These are phyloP conservation scores for Scomberomorus guttatus DNA, from an alignment of 2,797 vertebrate genomes.

Conservation along the genomic window DNA sequence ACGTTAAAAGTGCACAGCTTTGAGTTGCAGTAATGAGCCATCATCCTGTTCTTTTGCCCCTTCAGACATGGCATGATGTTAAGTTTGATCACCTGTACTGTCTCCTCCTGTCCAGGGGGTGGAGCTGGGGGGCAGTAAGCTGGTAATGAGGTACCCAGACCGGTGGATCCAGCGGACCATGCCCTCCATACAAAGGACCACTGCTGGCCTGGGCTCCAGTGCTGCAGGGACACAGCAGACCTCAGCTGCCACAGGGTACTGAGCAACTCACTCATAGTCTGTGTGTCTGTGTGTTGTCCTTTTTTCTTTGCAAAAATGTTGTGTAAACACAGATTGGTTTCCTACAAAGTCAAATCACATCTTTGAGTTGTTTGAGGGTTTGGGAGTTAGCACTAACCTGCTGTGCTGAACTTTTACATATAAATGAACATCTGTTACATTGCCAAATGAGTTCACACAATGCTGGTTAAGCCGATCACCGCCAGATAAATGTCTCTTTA, in stretches of 20 bases:
- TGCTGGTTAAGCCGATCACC: too few relatives aligned
- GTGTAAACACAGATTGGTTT: too few relatives aligned
- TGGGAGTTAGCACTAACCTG: too few relatives aligned
- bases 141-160: conserved; percentile 85
- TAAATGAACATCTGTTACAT: too few relatives aligned
- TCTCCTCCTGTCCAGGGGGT: conserved; percentile 47
- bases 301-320: background rate
- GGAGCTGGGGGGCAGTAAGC: conserved; percentile 73
- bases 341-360: too few relatives aligned
- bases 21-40: background rate
- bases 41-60: background rate
- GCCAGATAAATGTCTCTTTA: too few relatives aligned
- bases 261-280: background rate
- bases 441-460: too few relatives aligned
- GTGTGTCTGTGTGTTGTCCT: background rate
- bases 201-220: background rate
- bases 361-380: too few relatives aligned
- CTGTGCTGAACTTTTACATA: too few relatives aligned
- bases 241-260: conserved; percentile 27
- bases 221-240: conserved; percentile 22
- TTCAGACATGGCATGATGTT: background rate
- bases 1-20: background rate
- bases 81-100: background rate
- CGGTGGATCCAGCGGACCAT: conserved; percentile 62
- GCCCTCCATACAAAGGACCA: conserved; percentile 37